Base-by-base conservation (phyloP, 53 echinoderm and acorn worm genomes). In the Zoroaster sp. region DNA sequence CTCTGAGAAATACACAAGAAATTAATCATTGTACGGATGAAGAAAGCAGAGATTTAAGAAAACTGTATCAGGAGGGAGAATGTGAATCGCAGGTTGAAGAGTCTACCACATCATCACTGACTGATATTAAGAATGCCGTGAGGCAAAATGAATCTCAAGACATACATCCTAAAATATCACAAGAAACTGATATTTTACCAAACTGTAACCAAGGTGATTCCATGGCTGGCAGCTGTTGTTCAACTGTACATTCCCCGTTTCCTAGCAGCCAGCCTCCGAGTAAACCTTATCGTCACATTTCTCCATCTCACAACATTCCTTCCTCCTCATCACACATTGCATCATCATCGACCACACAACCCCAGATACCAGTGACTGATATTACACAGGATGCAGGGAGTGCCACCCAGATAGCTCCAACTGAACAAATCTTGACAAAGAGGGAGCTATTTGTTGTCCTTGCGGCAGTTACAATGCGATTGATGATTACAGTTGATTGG, bases 391-490 rank as follows among this genome's bases (percentile, higher is more conserved):
- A 55, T 39, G 59, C 70, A 11, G 35, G 46, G 2, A 15, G 11
- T 3, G 8, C 36, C 14, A 30, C 51, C 35, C 35, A 21, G 5
- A 18, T 21, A 4, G 70, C 44, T 23, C 13, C 45, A 66, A 41
- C 85, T 85, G 69, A 41, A 12, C 47, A 36, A 8, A 8, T 85
- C 70, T 71, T 69, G 71, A 85, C 70, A 47, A 41, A 6, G 85
- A 85, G 85, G 71, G 85, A 85, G 71, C 18, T 85, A 20, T 49
- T 35, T 66, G 85, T 85, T 37, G 85, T 23, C n/a, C 20, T 85
- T 33, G 70, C 70, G 14, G 85, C 85, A n/a, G 15, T 85, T 20
- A 33, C 70, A 46, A 70, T 85, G 85, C 85, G 85, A 47, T 15
- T 47, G 7, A 34, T 49, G 52, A 47, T 85, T 10, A 49, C 49